These are phyloP conservation scores for Chionodraco myersi DNA, from an alignment of 2,113 vertebrate genomes.

Conservation along the genomic window DNA sequence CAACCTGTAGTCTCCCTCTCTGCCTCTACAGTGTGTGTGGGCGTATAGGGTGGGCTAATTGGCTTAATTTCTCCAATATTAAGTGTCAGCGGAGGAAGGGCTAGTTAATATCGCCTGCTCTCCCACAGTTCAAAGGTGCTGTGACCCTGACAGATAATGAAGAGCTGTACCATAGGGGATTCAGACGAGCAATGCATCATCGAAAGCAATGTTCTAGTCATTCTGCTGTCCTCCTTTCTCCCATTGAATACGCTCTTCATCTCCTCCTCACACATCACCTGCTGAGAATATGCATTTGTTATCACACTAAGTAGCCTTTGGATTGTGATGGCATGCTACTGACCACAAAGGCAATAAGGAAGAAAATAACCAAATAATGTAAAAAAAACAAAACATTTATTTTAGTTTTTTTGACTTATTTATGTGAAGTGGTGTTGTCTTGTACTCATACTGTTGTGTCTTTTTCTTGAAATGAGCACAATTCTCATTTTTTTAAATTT, in stretches of 20 bases:
- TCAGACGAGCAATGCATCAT: conserved; percentile 59
- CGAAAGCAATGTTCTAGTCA: conserved; percentile 55
- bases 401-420: too few relatives aligned
- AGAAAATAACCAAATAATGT: neutral
- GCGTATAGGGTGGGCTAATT: neutral
- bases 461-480: neutral
- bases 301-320: conserved; percentile 30
- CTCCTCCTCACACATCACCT: conserved; percentile 24
- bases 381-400: neutral
- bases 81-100: conserved; percentile 39
- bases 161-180: conserved; percentile 56
- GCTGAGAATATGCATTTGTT: conserved; percentile 44
- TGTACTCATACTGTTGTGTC: too few relatives aligned
- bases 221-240: conserved; percentile 24
- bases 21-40: neutral
- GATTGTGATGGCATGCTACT: neutral
- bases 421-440: too few relatives aligned
- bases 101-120: conserved; percentile 40
- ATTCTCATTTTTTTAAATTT: neutral
- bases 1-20: neutral
- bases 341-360: neutral
- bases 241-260: conserved; percentile 18
- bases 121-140: conserved; percentile 42
- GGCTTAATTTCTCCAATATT: conserved; percentile 40
- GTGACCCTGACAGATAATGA: conserved; percentile 69